A percentile compares a stretch with the other conserved stretches of the same genome.
Evolutionary conservation across 2,797 vertebrate species (phyloP).

Genomic region (Cephalopachus bancanus): DNA sequence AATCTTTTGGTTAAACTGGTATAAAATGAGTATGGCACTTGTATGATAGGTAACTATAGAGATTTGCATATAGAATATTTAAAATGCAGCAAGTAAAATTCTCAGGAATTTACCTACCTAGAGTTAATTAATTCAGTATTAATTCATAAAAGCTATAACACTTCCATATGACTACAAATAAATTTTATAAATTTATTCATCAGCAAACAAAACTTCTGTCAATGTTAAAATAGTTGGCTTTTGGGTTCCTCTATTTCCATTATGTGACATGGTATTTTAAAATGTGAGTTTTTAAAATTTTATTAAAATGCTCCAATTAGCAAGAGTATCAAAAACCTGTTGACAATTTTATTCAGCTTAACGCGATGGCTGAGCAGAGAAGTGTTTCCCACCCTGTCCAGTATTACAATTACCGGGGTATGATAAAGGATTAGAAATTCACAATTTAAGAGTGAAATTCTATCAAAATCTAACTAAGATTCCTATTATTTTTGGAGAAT

Average conservation of each 20-base stretch:
- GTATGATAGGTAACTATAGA: not conserved
- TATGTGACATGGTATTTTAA: not conserved
- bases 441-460: not conserved
- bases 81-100: slow-evolving; percentile 10
- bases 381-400: not conserved
- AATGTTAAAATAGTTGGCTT: not conserved
- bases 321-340: not conserved
- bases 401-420: not conserved
- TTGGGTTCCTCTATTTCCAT: not conserved
- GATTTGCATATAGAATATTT: not conserved
- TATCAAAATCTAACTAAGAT: not conserved
- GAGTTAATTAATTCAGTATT: not conserved
- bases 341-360: not conserved
- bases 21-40: not conserved
- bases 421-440: not conserved
- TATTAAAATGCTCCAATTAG: not conserved
- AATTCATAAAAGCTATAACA: not conserved
- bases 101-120: not conserved
- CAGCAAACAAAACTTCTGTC: not conserved
- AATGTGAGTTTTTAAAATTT: not conserved
- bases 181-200: not conserved
- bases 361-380: not conserved
- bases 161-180: not conserved
- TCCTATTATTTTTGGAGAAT: not conserved
- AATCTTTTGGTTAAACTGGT: not conserved